Percentiles rank a stretch among this genome's conserved stretches.
Evolutionary conservation across 2,888 invertebrate genomes (phyloP).

Genomic region (Ochropleura leucogaster): DNA sequence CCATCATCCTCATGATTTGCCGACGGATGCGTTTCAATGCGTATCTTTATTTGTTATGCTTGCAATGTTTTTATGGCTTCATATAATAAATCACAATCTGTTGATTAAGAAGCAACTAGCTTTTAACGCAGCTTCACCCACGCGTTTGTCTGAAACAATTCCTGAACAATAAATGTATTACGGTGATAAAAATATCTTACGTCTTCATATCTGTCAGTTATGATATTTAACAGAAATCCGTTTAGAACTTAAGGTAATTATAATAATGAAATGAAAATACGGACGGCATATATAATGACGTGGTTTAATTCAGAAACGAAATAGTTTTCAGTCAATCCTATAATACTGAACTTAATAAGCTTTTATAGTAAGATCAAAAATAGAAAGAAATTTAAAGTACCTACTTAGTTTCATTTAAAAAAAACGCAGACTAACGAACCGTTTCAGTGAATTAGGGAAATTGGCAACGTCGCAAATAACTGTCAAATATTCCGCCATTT

Average conservation of each 20-base stretch:
- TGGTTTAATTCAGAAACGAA: neutral
- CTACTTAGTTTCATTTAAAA: no score
- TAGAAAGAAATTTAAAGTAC: no score
- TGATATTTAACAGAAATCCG: neutral
- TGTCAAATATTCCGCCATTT: neutral
- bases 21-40: no score
- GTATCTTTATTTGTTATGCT: no score
- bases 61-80: no score
- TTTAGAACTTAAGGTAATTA: neutral
- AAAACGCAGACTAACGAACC: neutral
- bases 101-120: no score
- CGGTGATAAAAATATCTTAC: neutral
- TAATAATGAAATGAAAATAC: neutral
- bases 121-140: no score
- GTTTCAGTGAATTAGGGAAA: neutral
- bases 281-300: neutral
- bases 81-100: no score
- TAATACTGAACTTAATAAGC: neutral
- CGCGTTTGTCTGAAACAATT: no score
- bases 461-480: neutral
- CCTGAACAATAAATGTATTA: no score
- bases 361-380: neutral
- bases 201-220: neutral
- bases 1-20: no score
- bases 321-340: neutral